A percentile compares a stretch with the other conserved stretches of the same genome.
phyloP scores from a whole-genome alignment of 2,888 invertebrate genomes.

The Callyntrura guangdongensis region DNA sequence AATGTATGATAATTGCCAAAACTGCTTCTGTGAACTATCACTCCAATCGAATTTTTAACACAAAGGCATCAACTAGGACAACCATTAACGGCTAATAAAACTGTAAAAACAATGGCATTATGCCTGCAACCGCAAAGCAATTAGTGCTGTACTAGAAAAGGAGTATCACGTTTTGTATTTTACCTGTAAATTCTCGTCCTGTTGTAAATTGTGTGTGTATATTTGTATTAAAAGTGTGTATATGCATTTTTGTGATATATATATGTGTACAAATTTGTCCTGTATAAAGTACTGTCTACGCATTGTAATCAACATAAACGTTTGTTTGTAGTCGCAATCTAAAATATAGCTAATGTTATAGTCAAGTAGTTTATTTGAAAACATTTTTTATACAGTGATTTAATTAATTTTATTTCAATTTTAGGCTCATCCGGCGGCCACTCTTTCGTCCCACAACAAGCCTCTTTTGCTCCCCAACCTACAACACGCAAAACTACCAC shows the following conservation, averaged over 20 bases:
- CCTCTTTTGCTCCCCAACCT: constrained; percentile 66
- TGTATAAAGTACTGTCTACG: not conserved
- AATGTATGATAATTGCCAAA: too few relatives aligned
- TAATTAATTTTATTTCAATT: constrained; percentile 2
- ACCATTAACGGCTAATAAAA: too few relatives aligned
- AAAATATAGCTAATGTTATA: too few relatives aligned
- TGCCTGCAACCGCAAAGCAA: too few relatives aligned
- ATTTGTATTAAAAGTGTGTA: not conserved
- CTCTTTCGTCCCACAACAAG: constrained; percentile 65
- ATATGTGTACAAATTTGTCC: not conserved
- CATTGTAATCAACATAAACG: too few relatives aligned
- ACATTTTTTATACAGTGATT: not conserved
- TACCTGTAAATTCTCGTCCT: not conserved
- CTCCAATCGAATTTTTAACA: too few relatives aligned
- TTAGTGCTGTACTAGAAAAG: too few relatives aligned
- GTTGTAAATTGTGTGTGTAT: not conserved
- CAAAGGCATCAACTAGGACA: too few relatives aligned
- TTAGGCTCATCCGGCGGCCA: constrained; percentile 57
- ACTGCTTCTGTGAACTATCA: too few relatives aligned
- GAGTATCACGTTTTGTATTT: too few relatives aligned
- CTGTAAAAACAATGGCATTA: too few relatives aligned
- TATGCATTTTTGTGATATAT: not conserved
- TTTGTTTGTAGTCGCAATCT: not conserved
- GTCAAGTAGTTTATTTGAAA: too few relatives aligned
- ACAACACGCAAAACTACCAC: constrained; percentile 79